These are phyloP conservation scores for Drosophila greeni DNA, from an alignment of 2,888 invertebrate species.

Conservation along the genomic window DNA sequence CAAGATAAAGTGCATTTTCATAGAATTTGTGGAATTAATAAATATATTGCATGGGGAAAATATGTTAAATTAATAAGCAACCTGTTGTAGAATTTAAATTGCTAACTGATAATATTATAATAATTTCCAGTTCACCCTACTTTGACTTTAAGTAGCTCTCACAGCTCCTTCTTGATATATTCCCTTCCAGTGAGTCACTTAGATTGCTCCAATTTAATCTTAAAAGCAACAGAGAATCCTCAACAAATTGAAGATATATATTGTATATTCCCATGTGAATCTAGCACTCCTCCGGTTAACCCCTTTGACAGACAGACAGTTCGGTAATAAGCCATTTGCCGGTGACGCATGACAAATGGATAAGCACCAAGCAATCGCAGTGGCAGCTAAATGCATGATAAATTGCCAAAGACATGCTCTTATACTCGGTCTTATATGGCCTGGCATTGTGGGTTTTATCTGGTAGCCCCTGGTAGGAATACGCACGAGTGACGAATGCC, in stretches of 20 bases:
- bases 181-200: conserved; percentile 1
- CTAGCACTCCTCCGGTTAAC: neutral
- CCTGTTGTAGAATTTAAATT: neutral
- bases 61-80: no score
- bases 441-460: neutral
- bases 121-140: no score
- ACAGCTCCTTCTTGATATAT: neutral
- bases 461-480: conserved; percentile 2
- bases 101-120: neutral
- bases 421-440: neutral
- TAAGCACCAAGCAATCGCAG: conserved; percentile 17
- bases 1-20: neutral
- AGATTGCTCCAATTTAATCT: neutral
- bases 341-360: conserved; percentile 45
- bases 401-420: conserved; percentile 31
- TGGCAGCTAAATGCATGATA: conserved; percentile 40
- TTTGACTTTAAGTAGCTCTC: neutral
- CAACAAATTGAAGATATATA: neutral
- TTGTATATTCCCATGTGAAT: neutral
- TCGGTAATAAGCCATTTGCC: conserved; percentile 11
- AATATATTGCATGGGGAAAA: neutral
- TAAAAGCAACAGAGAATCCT: neutral
- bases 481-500: conserved; percentile 23
- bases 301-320: conserved; percentile 8
- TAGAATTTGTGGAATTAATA: neutral